phyloP scores from a whole-genome alignment of 2,113 vertebrate species.

The Eulemur macaco region DNA sequence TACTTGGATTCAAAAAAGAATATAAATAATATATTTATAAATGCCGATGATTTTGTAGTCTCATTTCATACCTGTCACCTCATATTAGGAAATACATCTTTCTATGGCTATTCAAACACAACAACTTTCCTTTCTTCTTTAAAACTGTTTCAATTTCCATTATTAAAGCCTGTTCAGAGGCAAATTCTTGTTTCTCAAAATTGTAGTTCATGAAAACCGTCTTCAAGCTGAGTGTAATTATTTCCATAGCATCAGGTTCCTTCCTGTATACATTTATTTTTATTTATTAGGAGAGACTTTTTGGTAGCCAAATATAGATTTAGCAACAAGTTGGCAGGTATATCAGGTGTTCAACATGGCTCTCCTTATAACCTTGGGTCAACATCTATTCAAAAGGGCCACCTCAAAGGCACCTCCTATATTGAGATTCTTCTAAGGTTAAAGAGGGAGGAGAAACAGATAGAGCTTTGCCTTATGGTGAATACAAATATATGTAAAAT shows the following conservation, averaged over 20 bases:
- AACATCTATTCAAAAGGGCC: neutral
- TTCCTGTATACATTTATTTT: constrained; percentile 25
- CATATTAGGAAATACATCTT: constrained; percentile 75
- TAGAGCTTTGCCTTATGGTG: neutral
- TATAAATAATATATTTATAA: constrained; percentile 76
- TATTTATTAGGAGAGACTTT: constrained; percentile 55
- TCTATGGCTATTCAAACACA: constrained; percentile 67
- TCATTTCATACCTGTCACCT: constrained; percentile 79
- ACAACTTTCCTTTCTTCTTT: constrained; percentile 47
- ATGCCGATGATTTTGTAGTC: constrained; percentile 74
- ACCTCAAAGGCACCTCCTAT: neutral
- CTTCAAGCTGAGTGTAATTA: constrained; percentile 54
- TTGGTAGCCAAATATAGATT: neutral
- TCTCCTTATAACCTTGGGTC: neutral
- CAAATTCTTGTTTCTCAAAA: constrained; percentile 72
- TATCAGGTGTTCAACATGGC: neutral
- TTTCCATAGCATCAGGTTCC: constrained; percentile 19
- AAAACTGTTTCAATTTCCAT: constrained; percentile 67
- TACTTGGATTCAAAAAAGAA: constrained; percentile 68
- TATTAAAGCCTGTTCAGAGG: constrained; percentile 59
- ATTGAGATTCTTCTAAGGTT: neutral
- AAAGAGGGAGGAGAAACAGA: neutral
- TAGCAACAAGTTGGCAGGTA: constrained; percentile 27
- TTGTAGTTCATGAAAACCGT: constrained; percentile 67
- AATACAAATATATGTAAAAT: constrained; percentile 56